Base-by-base conservation (phyloP, 2,888 invertebrate species). In the Tetheella fluctuosa region DNA sequence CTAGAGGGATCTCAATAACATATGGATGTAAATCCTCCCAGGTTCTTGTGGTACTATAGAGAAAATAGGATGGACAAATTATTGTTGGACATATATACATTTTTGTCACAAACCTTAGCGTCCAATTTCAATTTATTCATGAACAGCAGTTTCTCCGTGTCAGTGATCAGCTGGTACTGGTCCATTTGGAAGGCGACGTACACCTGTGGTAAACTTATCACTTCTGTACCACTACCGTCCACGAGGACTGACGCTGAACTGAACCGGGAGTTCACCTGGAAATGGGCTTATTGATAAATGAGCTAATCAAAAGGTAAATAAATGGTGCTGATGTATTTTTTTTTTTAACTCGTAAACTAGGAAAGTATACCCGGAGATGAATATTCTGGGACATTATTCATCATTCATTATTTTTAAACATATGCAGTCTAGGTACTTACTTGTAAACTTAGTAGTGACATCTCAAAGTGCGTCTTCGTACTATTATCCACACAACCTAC, bases 401-500 rank as follows among this genome's bases (percentile, higher is more conserved):
- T n/a, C n/a, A n/a, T n/a, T n/a, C n/a, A n/a, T n/a, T n/a, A n/a
- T n/a, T n/a, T n/a, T n/a, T n/a, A n/a, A n/a, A n/a, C n/a, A n/a
- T n/a, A n/a, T n/a, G n/a, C n/a, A n/a, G n/a, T n/a, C n/a, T n/a
- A n/a, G n/a, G n/a, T n/a, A 80, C 90, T 91, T 77, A 96, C 93
- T 76, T 95, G 95, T 76, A 96, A 93, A 69, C 95, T 93, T 74
- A 95, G 95, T 71, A 96, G 90, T 52, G 94, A 95, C 63, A 96
- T 95, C 77, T 95, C 95, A 72, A 96, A 96, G 77, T 96, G 95
- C 39, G 95, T 95, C 73, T 95, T 94, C 3, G 95, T 94, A 71
- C 94, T 94, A 77, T 95, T 96, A 74, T 95, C 94, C 13, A 95
- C 94, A 52, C 96, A 96, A 53, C 94, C 94, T 61, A 97, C 87